phyloP scores from a whole-genome alignment of 1,140 invertebrate species.

The Cydia amplana region DNA sequence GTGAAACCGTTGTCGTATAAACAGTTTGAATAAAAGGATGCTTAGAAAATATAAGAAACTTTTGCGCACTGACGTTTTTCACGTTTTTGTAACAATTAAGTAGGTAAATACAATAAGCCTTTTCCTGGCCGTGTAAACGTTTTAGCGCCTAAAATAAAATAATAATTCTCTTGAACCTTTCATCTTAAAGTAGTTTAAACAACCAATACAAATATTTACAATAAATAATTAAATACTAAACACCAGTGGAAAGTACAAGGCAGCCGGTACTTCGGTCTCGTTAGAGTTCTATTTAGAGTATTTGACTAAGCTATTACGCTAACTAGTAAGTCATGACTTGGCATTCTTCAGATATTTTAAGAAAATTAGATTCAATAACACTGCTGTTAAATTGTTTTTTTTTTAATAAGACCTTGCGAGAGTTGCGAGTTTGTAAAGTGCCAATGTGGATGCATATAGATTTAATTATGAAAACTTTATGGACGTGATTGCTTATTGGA shows the following conservation, averaged over 20 bases:
- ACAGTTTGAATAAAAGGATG: too few species aligned
- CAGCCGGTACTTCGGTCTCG: slow-evolving; percentile 8
- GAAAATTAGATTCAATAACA: neutral
- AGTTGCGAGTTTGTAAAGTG: neutral
- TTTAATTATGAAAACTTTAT: too few species aligned
- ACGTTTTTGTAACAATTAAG: too few species aligned
- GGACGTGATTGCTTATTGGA: too few species aligned
- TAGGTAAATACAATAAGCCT: too few species aligned
- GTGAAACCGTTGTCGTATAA: too few species aligned
- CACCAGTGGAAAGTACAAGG: slow-evolving; percentile 9
- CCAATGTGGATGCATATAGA: neutral
- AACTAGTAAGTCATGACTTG: slow-evolving; percentile 19
- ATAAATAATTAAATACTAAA: slow-evolving; percentile 29
- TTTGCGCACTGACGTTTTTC: too few species aligned
- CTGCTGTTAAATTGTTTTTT: neutral
- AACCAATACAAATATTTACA: slow-evolving; percentile 20
- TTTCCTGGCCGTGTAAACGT: too few species aligned
- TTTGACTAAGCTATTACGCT: slow-evolving; percentile 30
- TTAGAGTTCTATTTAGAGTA: slow-evolving; percentile 30
- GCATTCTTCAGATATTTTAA: slow-evolving; percentile 16
- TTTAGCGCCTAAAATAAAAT: neutral
- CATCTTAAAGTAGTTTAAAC: slow-evolving; percentile 23
- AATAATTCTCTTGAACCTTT: neutral
- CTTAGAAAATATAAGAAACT: too few species aligned
- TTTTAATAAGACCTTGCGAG: neutral